phyloP scores from a whole-genome alignment of 2,113 vertebrate species.

The Mellivora capensis region DNA sequence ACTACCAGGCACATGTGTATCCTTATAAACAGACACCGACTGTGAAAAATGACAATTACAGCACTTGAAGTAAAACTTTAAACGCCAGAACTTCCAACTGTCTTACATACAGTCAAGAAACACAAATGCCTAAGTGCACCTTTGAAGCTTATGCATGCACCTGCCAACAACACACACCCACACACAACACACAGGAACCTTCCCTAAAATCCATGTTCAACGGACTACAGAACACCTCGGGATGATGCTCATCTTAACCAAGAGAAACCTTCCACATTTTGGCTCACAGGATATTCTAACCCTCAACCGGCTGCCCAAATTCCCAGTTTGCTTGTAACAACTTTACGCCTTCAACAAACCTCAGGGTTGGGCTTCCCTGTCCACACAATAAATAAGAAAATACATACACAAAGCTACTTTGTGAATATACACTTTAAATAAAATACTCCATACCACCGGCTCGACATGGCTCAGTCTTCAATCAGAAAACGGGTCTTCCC shows the following conservation, averaged over 20 bases:
- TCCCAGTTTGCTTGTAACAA: not conserved
- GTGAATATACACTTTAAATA: not conserved
- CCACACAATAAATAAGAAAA: not conserved
- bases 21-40: not conserved
- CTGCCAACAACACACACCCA: not conserved
- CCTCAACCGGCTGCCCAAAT: not conserved
- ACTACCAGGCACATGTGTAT: not conserved
- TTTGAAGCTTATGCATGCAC: rapidly evolving
- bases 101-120: not conserved
- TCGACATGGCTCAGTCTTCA: not conserved
- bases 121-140: not conserved
- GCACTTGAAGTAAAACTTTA: not conserved
- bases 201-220: not conserved
- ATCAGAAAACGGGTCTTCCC: not conserved
- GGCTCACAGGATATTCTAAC: not conserved
- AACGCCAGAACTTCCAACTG: not conserved
- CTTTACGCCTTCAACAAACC: not conserved
- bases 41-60: not conserved
- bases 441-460: not conserved
- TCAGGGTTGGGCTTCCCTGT: not conserved
- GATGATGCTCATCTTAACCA: no score
- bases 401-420: not conserved
- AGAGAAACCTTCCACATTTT: no score
- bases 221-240: not conserved
- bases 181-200: not conserved